phyloP scores from a whole-genome alignment of 2,797 vertebrate species.

The Pachyuromys duprasi region DNA sequence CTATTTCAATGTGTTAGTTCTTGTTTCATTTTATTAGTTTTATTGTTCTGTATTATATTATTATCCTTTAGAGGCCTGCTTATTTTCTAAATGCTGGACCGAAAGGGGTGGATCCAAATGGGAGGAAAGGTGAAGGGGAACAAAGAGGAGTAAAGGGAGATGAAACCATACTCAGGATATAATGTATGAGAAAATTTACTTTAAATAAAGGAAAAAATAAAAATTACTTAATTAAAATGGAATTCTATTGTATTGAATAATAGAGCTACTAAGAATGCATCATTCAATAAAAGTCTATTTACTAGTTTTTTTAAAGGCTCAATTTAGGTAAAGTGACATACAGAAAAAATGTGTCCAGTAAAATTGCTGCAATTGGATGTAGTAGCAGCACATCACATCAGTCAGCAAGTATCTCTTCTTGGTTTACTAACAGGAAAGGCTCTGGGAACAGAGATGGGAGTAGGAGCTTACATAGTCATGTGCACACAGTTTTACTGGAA shows the following conservation, averaged over 20 bases:
- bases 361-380: neutral
- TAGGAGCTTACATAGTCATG: too few relatives aligned
- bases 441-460: neutral
- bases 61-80: neutral
- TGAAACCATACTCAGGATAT: neutral
- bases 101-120: neutral
- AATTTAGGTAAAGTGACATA: neutral
- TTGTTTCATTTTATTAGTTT: neutral
- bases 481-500: neutral
- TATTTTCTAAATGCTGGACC: neutral
- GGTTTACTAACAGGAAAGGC: neutral
- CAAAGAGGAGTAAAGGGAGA: neutral
- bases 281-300: neutral
- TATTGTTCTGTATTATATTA: neutral
- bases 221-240: neutral
- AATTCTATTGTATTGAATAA: neutral
- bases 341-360: neutral
- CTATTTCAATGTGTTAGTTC: neutral
- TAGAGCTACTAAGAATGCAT: neutral
- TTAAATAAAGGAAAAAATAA: neutral
- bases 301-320: neutral
- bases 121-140: neutral
- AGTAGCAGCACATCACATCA: neutral
- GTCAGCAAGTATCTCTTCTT: neutral
- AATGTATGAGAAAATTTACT: neutral